phyloP scores from a whole-genome alignment of 2,888 invertebrate genomes.

The Rotaria socialis region DNA sequence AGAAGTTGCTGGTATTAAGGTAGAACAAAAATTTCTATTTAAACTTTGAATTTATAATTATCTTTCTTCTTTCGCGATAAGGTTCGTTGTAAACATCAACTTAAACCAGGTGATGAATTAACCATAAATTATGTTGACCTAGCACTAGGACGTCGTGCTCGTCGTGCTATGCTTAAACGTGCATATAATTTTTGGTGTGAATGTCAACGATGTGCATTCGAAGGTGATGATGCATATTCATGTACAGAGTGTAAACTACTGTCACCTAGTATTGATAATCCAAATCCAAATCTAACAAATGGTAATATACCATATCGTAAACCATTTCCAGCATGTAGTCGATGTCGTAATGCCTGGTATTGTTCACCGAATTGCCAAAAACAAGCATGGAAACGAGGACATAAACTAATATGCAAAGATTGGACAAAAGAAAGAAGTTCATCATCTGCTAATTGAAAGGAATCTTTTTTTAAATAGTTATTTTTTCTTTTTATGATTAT shows the following conservation, averaged over 20 bases:
- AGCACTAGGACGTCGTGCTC: conserved; percentile 34
- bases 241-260: conserved; percentile 50
- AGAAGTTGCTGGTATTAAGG: conserved; percentile 36
- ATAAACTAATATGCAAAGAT: conserved; percentile 51
- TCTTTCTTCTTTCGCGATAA: not conserved
- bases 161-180: conserved; percentile 47
- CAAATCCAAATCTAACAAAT: not conserved
- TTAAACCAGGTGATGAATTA: conserved; percentile 18
- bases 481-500: not conserved
- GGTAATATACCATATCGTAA: conserved; percentile 45
- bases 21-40: not conserved
- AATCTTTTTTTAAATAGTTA: not conserved
- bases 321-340: conserved; percentile 49
- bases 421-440: conserved; percentile 37
- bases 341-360: conserved; percentile 52
- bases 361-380: conserved; percentile 52
- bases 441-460: not conserved
- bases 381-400: conserved; percentile 52
- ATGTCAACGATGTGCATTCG: conserved; percentile 51
- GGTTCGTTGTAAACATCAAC: conserved; percentile 33
- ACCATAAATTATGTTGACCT: conserved; percentile 26
- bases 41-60: not conserved
- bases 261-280: conserved; percentile 46
- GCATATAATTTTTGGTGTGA: conserved; percentile 53
- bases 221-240: conserved; percentile 50